These are phyloP conservation scores for Ciconia stormi DNA, from an alignment of 2,113 vertebrate species.

Conservation along the genomic window DNA sequence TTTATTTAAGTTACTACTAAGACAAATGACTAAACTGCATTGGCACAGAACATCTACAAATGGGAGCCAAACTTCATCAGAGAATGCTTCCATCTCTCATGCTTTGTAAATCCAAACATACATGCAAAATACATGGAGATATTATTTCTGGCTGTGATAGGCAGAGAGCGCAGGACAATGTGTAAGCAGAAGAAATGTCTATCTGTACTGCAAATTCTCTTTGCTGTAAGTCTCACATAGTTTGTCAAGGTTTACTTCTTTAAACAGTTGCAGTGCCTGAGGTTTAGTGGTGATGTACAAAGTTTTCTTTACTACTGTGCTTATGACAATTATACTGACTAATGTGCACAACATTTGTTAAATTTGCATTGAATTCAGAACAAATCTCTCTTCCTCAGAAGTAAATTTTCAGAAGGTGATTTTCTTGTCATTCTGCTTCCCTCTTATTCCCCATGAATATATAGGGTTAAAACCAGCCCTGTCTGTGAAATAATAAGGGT, in stretches of 20 bases:
- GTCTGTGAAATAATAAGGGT: slow-evolving; percentile 13
- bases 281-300: neutral
- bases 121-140: neutral
- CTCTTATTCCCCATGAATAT: neutral
- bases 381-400: neutral
- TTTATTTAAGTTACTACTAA: neutral
- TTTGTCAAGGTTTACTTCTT: neutral
- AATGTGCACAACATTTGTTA: neutral
- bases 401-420: neutral
- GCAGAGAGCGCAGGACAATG: neutral
- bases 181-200: neutral
- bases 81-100: neutral
- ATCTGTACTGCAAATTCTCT: neutral
- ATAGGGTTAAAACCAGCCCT: neutral
- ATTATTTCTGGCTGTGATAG: neutral
- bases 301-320: neutral
- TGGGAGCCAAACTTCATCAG: neutral
- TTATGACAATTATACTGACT: neutral
- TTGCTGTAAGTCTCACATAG: neutral
- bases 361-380: neutral
- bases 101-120: neutral
- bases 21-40: neutral
- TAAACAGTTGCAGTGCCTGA: neutral
- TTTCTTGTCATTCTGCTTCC: neutral
- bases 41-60: neutral